A percentile compares a stretch with the other conserved stretches of the same genome.
Evolutionary conservation across 1,140 invertebrate species (phyloP).

Genomic region (Geopemphigus sp.): DNA sequence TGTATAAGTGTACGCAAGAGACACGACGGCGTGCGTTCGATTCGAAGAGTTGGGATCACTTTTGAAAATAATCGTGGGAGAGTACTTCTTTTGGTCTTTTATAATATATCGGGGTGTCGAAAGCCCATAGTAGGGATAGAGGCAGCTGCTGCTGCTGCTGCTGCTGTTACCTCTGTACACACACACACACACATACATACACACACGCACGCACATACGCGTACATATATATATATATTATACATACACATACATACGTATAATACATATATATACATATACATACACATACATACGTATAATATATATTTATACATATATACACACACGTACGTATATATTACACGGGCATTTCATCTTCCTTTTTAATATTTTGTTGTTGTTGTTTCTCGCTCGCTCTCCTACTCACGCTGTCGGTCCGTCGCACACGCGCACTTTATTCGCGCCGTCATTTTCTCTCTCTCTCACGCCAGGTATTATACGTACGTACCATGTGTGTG

Average conservation of each 20-base stretch:
- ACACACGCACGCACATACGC: too few species aligned
- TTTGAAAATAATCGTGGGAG: conserved; percentile 49
- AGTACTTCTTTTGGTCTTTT: conserved; percentile 48
- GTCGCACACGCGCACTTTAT: not conserved
- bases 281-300: not conserved
- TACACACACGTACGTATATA: not conserved
- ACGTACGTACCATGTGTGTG: too few species aligned
- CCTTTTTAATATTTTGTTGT: conserved; percentile 41
- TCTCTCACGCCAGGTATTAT: too few species aligned
- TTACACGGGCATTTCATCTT: conserved; percentile 7
- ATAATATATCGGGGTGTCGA: conserved; percentile 48
- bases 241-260: too few species aligned
- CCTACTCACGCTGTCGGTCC: not conserved
- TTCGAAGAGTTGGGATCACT: conserved; percentile 46
- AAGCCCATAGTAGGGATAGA: conserved; percentile 40
- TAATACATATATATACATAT: conserved; percentile 3
- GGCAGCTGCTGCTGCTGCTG: not conserved
- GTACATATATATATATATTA: too few species aligned
- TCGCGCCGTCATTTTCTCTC: too few species aligned
- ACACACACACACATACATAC: too few species aligned
- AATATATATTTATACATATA: conserved; percentile 7
- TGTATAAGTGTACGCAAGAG: not conserved
- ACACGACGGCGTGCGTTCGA: conserved; percentile 3
- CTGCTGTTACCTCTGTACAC: not conserved
- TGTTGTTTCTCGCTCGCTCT: conserved; percentile 26